Base-by-base conservation (phyloP, 37 sponge, comb jelly and placozoan genomes). In the Mnemiopsis leidyi region DNA sequence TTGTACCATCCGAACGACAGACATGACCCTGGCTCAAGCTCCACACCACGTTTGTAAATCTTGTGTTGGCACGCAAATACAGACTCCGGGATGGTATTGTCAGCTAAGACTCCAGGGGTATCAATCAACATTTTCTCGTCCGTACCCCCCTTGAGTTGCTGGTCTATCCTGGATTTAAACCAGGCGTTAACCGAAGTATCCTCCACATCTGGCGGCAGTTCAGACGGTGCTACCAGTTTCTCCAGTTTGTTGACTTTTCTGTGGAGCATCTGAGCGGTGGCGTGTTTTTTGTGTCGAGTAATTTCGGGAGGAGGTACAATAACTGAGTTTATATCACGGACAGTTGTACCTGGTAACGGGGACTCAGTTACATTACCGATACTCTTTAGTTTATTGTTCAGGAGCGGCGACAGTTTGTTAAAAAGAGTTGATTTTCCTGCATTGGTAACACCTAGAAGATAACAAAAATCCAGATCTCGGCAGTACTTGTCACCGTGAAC, bases 351-450 rank as follows among this genome's bases (percentile, higher is more conserved):
- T 0, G 90, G 90, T 3, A 25, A 2, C 1, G 90, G 18, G 1
- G 90, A 85, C 30, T 85, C 90, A 13, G 90, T 85, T 3, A 85
- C 90, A 21, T 21, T 40, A 1, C 90, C 90, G 0, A 85, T 16
- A 18, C 36, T 36, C 26, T 40, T 40, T 61, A 85, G 2, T 25
- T 85, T 40, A 23, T 40, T 39, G 29, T 40, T 85, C 25, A 85
- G 39, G 2, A 85, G 90, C 1, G 90, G 90, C 1, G n/a, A 3
- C 0, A 85, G 24, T 37, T 85, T 85, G 48, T 85, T 85, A 28
- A 85, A 85, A 1, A 85, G 48, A 39, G 90, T 85, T 39, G 90
- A 85, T 85, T 85, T 85, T 2, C 90, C 90, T 21, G 35, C 90
- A 40, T 85, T 85, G 0, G 90, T 85, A 23, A 40, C 90, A 33